phyloP scores from a whole-genome alignment of 2,113 vertebrate genomes.

The Catharus bicknelli region DNA sequence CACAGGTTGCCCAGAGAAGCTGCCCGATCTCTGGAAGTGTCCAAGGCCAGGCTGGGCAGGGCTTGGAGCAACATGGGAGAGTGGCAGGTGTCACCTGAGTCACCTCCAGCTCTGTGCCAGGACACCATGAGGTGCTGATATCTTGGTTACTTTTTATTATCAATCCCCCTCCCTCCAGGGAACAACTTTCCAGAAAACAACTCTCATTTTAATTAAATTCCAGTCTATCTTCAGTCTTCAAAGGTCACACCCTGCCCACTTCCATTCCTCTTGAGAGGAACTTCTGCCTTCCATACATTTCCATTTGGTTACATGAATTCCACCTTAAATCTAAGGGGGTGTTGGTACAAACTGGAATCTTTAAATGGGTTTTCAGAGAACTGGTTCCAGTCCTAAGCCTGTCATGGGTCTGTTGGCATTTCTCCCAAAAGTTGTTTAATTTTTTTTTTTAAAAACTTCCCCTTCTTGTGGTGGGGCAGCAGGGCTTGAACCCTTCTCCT shows the following conservation, averaged over 20 bases:
- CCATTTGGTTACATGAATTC: neutral
- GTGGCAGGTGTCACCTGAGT: neutral
- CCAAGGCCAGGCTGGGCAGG: accelerated
- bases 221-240: neutral
- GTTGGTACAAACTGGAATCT: neutral
- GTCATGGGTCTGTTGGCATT: neutral
- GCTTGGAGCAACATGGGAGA: neutral
- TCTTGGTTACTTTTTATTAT: neutral
- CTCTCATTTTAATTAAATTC: neutral
- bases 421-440: neutral
- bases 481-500: neutral
- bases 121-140: neutral
- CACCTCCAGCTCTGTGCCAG: neutral
- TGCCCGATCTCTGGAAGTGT: neutral
- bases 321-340: neutral
- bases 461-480: neutral
- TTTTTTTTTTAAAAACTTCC: neutral
- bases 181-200: neutral
- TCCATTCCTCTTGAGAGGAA: neutral
- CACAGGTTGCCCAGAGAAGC: neutral
- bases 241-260: neutral
- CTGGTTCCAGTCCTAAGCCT: neutral
- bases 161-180: neutral
- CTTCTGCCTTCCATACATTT: neutral
- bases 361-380: neutral